Evolutionary conservation across 2,797 vertebrate genomes (phyloP), one percentile per base, ranked within the genome.

Genomic region (Microctenopoma steveboyesi): DNA sequence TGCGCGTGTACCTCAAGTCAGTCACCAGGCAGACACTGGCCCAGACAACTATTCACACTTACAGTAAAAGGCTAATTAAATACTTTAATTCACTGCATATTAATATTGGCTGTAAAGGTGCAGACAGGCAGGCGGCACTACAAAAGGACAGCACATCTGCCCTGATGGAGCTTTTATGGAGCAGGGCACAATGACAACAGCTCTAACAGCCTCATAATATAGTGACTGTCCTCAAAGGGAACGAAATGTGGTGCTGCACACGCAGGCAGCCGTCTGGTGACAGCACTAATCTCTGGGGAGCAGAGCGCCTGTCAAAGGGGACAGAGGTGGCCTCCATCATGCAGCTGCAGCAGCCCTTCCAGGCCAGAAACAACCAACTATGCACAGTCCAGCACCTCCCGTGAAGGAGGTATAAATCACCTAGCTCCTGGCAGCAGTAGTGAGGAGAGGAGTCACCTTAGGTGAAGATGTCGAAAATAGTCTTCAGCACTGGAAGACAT

Each of bases 171-270:
- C 52, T 74, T 83, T 86, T 77, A 89, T 88, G 59, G 60, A 74
- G 74, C 56, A 1, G 60, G 50, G 60, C 50, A 55, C 68, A 3
- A 72, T 56, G 85, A 76, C 60, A 49, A 82, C 79, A 51, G 68
- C 81, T 22, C 74, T 87, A 82, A 89, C 80, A 58, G 84, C 82
- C 86, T 82, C 83, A 76, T 91, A 76, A 86, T 67, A 72, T 11
- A 35, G 69, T 56, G 47, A 86, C 90, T 90, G 86, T 83, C 73
- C 69, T 75, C 39, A 59, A 72, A 86, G 74, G 78, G 72, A 76
- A 72, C 4, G 62, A 76, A 67, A 71, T 64, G 74, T 40, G 33
- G 58, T 52, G 64, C 52, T 6, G 47, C 68, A 75, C 37, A 14
- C 62, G 68, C 64, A 14, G 64, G 68, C 64, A 61, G 73, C 69